Percentiles rank a stretch among this genome's conserved stretches.
These are phyloP conservation scores for Papilio polyxenes DNA, from an alignment of 1,140 invertebrate species.

Conservation along the genomic window DNA sequence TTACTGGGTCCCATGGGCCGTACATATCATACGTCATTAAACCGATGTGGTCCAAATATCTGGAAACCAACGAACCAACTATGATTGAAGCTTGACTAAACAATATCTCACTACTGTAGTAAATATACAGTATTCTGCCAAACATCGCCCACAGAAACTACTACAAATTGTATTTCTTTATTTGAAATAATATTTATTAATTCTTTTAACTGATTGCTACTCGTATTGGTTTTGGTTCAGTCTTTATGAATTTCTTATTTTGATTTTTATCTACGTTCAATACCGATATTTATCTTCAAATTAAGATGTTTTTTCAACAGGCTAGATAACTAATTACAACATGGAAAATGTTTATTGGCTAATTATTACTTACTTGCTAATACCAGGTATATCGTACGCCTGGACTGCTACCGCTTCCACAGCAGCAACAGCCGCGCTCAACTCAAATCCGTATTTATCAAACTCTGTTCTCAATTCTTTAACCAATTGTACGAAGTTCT, in stretches of 20 bases:
- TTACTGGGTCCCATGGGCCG: conserved; percentile 82
- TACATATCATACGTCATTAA: conserved; percentile 89
- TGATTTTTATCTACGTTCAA: too few species aligned
- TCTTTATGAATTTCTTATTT: too few species aligned
- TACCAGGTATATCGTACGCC: conserved; percentile 83
- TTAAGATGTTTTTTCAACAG: too few species aligned
- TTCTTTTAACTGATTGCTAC: too few species aligned
- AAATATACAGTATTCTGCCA: too few species aligned
- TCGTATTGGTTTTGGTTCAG: too few species aligned
- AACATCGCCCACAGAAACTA: too few species aligned
- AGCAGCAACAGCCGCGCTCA: conserved; percentile 84
- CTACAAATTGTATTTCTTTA: too few species aligned
- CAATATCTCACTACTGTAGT: neutral
- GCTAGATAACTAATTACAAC: too few species aligned
- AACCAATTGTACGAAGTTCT: conserved; percentile 80
- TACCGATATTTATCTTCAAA: too few species aligned
- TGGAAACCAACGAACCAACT: conserved; percentile 46
- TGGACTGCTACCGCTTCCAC: conserved; percentile 76
- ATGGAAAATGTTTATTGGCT: too few species aligned
- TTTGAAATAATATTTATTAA: too few species aligned
- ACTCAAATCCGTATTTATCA: conserved; percentile 74
- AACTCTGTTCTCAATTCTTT: conserved; percentile 83
- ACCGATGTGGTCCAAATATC: conserved; percentile 83
- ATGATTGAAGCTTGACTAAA: neutral
- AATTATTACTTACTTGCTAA: conserved; percentile 65